These are phyloP conservation scores for Phocides pigmalion DNA, from an alignment of 1,140 invertebrate genomes.

Conservation along the genomic window DNA sequence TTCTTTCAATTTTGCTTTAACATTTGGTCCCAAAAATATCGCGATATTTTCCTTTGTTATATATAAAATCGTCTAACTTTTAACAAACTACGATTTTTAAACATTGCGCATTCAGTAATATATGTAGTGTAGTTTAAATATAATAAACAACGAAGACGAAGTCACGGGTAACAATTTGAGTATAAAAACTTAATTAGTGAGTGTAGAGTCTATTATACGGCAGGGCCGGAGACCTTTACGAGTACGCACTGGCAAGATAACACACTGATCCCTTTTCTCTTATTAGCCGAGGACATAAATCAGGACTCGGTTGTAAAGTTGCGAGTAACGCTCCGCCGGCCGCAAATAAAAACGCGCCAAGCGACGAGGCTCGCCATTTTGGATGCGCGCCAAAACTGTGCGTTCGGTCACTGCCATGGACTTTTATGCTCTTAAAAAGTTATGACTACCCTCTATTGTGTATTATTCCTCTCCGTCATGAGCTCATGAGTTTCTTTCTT, in stretches of 20 bases:
- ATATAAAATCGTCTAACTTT: too few species aligned
- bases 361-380: conserved; percentile 28
- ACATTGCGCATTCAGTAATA: too few species aligned
- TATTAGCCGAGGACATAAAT: conserved; percentile 31
- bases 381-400: conserved; percentile 32
- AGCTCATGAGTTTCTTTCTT: conserved; percentile 25
- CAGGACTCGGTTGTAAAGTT: conserved; percentile 34
- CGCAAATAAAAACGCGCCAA: conserved; percentile 34
- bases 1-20: too few species aligned
- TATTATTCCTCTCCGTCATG: conserved; percentile 22
- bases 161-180: too few species aligned
- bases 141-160: too few species aligned
- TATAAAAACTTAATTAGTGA: too few species aligned
- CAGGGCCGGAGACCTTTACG: too few species aligned
- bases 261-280: conserved; percentile 34
- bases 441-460: conserved; percentile 33
- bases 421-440: conserved; percentile 35
- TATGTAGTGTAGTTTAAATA: too few species aligned
- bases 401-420: conserved; percentile 34
- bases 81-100: too few species aligned
- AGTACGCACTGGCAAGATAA: conserved; percentile 27
- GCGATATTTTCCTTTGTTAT: too few species aligned
- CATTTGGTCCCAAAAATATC: too few species aligned
- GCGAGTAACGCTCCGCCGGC: conserved; percentile 28
- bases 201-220: too few species aligned